Conservation (phyloP, 2,113 vertebrate species). For the Erythrolamprus reginae region DNA sequence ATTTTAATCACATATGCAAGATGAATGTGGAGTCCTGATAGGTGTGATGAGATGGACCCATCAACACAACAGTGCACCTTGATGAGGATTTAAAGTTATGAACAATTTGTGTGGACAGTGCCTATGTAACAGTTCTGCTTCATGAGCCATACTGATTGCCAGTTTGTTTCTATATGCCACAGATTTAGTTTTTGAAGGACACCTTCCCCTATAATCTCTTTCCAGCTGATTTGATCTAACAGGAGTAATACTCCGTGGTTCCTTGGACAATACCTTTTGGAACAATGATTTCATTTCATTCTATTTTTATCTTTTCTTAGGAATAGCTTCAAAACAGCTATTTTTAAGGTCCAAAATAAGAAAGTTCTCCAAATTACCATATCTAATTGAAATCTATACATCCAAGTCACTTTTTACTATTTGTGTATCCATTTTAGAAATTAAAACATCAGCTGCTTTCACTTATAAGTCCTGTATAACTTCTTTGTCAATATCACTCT, state of each 20-base stretch:
- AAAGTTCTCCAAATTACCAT: not conserved
- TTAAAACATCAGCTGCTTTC: not conserved
- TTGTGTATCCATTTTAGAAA: not conserved
- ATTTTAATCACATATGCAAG: not conserved
- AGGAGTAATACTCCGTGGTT: not conserved
- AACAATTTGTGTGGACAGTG: not conserved
- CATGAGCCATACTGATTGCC: not conserved
- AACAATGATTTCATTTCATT: not conserved
- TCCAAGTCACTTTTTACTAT: not conserved
- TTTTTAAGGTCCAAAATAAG: not conserved
- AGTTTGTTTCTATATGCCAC: not conserved
- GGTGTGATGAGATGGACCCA: not conserved
- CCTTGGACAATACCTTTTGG: not conserved
- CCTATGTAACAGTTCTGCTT: not conserved
- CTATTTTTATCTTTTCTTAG: not conserved
- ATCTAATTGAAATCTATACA: not conserved
- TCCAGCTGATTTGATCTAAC: not conserved
- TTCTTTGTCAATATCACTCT: not conserved
- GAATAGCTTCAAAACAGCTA: not conserved
- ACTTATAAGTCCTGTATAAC: not conserved
- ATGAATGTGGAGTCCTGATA: not conserved
- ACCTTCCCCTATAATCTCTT: not conserved
- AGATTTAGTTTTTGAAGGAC: not conserved
- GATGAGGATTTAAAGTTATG: not conserved
- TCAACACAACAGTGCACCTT: not conserved